phyloP scores from a whole-genome alignment of 1,140 invertebrate species.

The Sinonovacula constricta region DNA sequence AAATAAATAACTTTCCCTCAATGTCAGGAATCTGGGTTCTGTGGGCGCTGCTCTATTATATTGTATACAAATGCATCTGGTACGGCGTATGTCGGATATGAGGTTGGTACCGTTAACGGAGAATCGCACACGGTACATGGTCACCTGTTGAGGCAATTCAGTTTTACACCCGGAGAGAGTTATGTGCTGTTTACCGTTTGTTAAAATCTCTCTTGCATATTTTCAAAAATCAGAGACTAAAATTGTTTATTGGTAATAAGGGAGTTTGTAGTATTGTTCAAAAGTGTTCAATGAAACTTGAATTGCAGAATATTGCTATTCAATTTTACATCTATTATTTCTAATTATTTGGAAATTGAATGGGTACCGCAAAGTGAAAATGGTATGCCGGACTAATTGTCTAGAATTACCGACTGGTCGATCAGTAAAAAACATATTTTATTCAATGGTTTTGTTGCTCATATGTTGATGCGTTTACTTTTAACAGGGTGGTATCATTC shows the following conservation, averaged over 20 bases:
- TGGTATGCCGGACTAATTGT: conserved; percentile 34
- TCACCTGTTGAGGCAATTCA: not conserved
- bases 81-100: conserved; percentile 34
- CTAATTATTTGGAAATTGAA: conserved; percentile 9
- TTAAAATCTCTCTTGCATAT: not conserved
- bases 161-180: conserved; percentile 34
- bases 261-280: conserved; percentile 30
- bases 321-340: conserved; percentile 26
- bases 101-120: not conserved
- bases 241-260: conserved; percentile 27
- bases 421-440: no score
- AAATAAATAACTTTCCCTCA: not conserved
- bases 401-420: conserved; percentile 14
- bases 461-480: no score
- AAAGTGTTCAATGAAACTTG: conserved; percentile 4
- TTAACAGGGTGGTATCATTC: no score
- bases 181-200: conserved; percentile 5
- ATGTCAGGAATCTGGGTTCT: no score
- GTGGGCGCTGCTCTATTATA: conserved; percentile 5
- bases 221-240: conserved; percentile 1
- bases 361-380: conserved; percentile 41
- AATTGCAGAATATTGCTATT: conserved; percentile 40
- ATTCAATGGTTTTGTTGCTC: no score
- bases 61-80: conserved; percentile 47
- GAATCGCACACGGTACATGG: conserved; percentile 12